Evolutionary conservation across 2,888 invertebrate genomes (phyloP), one percentile per base, ranked within the genome.

Genomic region (Tachina grossa): DNA sequence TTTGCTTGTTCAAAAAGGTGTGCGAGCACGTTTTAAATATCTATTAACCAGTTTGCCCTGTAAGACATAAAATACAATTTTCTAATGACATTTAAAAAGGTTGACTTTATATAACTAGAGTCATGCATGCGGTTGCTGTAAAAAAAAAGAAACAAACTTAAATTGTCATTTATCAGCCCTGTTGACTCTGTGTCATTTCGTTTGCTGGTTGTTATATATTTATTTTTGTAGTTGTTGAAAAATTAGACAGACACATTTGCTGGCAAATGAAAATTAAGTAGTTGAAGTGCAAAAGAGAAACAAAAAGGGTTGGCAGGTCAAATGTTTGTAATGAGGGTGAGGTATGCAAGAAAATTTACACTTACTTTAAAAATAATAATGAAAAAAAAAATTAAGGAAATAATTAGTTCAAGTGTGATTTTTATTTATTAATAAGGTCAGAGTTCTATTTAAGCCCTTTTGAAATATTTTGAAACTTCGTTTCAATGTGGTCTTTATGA

Each of bases 131-230:
- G 55, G 55, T 45, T 65, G 65, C 57, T 39, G 47, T 65, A 65
- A 10, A 57, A 14, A 63, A 8, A 11, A 16, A 66, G 57, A 9
- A 57, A 66, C n/a, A 31, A 57, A 59, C 14, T 63, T 41, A 16
- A 72, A 55, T 39, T 72, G 57, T 66, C 47, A 74, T 80, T 80
- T 74, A 51, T 74, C 72, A 72, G 49, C 74, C 66, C 57, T 80
- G 80, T 74, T 80, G 80, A 80, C 47, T 80, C 43, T 49, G 13
- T 49, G 49, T 55, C 13, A 39, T 66, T 43, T 49, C 78, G n/a
- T 61, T 51, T 51, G 43, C 13, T 53, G 1, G 8, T 14, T 41
- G 13, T 13, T 55, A 0, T 43, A 65, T 41, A n/a, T 41, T 51
- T 31, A 1, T 31, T 31, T 31, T 66, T 41, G 31, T 41, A 16